phyloP scores from a whole-genome alignment of 2,888 invertebrate species.

The Pammene fasciana region DNA sequence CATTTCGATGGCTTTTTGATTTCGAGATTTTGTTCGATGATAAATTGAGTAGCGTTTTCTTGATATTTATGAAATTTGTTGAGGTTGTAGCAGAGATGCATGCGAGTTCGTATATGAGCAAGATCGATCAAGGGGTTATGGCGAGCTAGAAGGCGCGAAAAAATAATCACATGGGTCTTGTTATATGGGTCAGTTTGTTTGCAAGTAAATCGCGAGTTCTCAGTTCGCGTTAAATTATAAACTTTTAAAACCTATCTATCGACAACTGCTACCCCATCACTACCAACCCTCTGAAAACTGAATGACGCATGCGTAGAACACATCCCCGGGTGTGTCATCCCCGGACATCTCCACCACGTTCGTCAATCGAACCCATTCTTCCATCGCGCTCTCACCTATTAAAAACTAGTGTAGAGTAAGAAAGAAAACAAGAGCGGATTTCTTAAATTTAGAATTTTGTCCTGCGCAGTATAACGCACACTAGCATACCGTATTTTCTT shows the following conservation, averaged over 20 bases:
- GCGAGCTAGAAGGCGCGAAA: too few species aligned
- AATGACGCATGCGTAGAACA: slow-evolving; percentile 45
- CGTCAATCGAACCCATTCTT: background rate
- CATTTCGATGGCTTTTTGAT: too few species aligned
- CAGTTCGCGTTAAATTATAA: too few species aligned
- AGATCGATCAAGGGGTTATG: too few species aligned
- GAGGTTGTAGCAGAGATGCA: too few species aligned
- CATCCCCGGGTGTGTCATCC: slow-evolving; percentile 45
- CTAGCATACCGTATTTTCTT: background rate
- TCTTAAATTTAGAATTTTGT: slow-evolving; percentile 3
- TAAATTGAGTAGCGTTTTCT: too few species aligned
- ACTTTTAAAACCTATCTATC: slow-evolving; percentile 2
- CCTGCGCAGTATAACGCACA: slow-evolving; percentile 20
- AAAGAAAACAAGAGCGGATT: background rate
- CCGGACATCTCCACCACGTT: background rate
- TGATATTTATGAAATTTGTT: too few species aligned
- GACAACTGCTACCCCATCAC: slow-evolving; percentile 18
- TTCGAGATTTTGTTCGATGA: too few species aligned
- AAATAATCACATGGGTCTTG: too few species aligned
- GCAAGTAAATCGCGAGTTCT: too few species aligned
- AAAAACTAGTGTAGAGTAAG: background rate
- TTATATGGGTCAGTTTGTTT: too few species aligned
- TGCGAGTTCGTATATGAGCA: too few species aligned
- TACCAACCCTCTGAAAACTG: slow-evolving; percentile 32
- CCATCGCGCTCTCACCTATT: slow-evolving; percentile 1